Evolutionary conservation across 2,888 invertebrate genomes (phyloP), one percentile per base, ranked within the genome.

Genomic region (Agonum fuliginosum): DNA sequence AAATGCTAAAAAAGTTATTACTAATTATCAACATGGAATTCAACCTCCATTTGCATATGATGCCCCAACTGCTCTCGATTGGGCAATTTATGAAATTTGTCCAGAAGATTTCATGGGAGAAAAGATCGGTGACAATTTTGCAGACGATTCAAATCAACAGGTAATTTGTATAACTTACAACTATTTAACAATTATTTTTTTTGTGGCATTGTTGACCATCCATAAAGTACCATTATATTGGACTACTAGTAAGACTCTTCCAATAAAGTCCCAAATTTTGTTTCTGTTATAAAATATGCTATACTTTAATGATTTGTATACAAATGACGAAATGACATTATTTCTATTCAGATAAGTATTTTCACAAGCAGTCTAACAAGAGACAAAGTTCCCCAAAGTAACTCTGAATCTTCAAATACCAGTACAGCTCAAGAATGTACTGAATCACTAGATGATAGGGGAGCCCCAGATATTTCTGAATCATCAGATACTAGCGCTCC

Each of bases 31-130:
- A 22, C 8, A 22, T 10, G 54, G 14, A 1, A 10, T 20, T 1
- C 14, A n/a, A 10, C 12, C 24, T 24, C 22, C 24, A 1, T 30
- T 30, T 3, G 8, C 8, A 8, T 30, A 5, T 30, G 54, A 54
- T 24, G 10, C 4, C 12, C 54, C 54, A 22, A 54, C 22, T 10
- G 27, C 22, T 12, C 24, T 54, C 10, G 54, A 54, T 22, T 54
- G 54, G 54, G 54, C 54, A 5, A 54, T 54, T 54, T 24, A 54
- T 24, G 14, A 54, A n/a, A 54, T 54, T n/a, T 54, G 22, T 54
- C 54, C 54, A 2, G 24, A 22, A n/a, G 54, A 54, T 5, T 54
- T 54, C 14, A 22, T n/a, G 8, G 3, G 12, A 12, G 54, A 54
- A n/a, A n/a, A n/a, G n/a, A n/a, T n/a, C n/a, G n/a, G n/a, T n/a